A percentile compares a stretch with the other conserved stretches of the same genome.
phyloP scores from a whole-genome alignment of 2,797 vertebrate genomes.

The Galago senegalensis region DNA sequence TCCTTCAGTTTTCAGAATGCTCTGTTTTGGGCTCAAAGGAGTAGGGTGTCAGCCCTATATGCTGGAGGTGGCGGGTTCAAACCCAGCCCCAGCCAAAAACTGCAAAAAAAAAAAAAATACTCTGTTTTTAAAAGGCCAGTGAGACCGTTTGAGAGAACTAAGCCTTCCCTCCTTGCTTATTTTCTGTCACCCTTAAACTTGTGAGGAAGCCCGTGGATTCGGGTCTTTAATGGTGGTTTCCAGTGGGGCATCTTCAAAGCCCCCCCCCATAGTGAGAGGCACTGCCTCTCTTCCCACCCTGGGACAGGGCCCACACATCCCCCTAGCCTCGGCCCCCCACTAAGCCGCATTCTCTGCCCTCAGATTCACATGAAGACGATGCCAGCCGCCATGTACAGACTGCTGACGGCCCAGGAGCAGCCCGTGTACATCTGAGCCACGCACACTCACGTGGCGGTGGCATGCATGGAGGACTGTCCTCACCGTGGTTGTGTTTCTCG shows the following conservation, averaged over 20 bases:
- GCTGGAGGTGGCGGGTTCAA: too few relatives aligned
- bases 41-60: too few relatives aligned
- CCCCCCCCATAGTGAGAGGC: rapidly evolving
- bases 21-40: background rate
- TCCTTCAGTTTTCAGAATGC: background rate
- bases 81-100: too few relatives aligned
- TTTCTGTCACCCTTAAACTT: background rate
- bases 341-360: background rate
- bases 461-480: constrained; percentile 90
- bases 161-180: background rate
- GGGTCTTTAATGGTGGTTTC: rapidly evolving
- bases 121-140: background rate
- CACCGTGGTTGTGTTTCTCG: constrained; percentile 90
- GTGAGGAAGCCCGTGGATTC: background rate
- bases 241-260: background rate
- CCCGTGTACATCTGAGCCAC: constrained; percentile 90
- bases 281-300: rapidly evolving
- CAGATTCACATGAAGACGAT: constrained; percentile 99
- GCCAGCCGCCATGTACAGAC: constrained; percentile 99
- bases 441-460: constrained; percentile 33
- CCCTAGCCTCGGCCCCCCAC: background rate
- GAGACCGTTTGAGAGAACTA: background rate
- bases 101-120: background rate
- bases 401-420: constrained; percentile 97
- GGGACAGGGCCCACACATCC: background rate